Evolutionary conservation across 2,888 invertebrate species (phyloP).

Genomic region (Volucella inanis): DNA sequence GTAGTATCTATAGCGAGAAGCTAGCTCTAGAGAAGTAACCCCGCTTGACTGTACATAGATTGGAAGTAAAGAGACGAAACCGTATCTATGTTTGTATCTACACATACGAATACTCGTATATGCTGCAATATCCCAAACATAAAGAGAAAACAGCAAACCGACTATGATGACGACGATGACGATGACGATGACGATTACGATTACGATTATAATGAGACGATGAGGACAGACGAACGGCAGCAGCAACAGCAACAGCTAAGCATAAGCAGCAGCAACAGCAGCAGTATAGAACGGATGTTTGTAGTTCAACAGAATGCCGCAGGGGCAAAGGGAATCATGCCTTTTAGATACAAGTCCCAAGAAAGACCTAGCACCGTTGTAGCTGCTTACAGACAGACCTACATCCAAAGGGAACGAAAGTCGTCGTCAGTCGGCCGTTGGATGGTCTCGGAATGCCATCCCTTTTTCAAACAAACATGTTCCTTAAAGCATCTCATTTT

Average conservation of each 20-base stretch:
- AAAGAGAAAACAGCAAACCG: slow-evolving; percentile 52
- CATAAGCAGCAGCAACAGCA: slow-evolving; percentile 9
- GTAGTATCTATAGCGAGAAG: slow-evolving; percentile 37
- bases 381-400: slow-evolving; percentile 19
- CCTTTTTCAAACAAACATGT: slow-evolving; percentile 73
- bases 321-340: slow-evolving; percentile 53
- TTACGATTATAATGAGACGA: slow-evolving; percentile 14
- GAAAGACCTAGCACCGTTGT: neutral
- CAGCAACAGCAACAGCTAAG: slow-evolving; percentile 6
- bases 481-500: slow-evolving; percentile 60
- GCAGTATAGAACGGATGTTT: slow-evolving; percentile 71
- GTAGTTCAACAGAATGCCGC: slow-evolving; percentile 55
- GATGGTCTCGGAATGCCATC: slow-evolving; percentile 62
- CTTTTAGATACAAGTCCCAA: slow-evolving; percentile 25
- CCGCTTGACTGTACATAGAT: slow-evolving; percentile 52
- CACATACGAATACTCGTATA: neutral
- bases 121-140: slow-evolving; percentile 58
- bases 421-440: slow-evolving; percentile 19
- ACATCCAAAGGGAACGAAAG: slow-evolving; percentile 45
- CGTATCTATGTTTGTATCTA: slow-evolving; percentile 30
- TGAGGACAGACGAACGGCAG: slow-evolving; percentile 27
- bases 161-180: slow-evolving; percentile 9
- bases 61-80: slow-evolving; percentile 32
- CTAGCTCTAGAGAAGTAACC: slow-evolving; percentile 49
- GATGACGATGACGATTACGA: neutral